These are phyloP conservation scores for Torymus texanus DNA, from an alignment of 2,888 invertebrate species.

Conservation along the genomic window DNA sequence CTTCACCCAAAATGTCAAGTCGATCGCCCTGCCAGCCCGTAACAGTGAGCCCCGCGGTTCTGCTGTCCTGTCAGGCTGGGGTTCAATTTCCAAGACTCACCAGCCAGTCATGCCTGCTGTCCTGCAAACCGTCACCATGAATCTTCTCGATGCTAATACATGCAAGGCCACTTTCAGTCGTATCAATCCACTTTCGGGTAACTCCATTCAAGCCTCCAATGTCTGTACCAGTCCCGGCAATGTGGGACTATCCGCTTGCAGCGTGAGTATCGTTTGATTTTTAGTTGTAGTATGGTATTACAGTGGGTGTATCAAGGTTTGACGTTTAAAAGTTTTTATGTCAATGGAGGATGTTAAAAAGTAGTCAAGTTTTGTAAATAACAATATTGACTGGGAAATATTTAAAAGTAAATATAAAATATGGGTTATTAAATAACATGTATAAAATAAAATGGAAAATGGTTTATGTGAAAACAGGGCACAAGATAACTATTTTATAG, in stretches of 20 bases:
- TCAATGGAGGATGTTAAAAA: no score
- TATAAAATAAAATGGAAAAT: no score
- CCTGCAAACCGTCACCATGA: constrained; percentile 67
- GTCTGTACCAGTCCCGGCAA: background rate
- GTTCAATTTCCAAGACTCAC: constrained; percentile 66
- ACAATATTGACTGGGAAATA: no score
- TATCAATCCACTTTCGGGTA: background rate
- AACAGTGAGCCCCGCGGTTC: constrained; percentile 58
- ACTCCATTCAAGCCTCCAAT: no score
- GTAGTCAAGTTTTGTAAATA: no score
- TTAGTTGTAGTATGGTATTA: background rate
- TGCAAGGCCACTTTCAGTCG: constrained; percentile 61
- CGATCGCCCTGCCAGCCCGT: constrained; percentile 70
- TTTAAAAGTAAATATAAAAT: no score
- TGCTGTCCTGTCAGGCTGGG: constrained; percentile 76
- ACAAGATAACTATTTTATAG: no score
- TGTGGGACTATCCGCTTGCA: background rate
- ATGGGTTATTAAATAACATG: no score
- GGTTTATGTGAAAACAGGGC: no score
- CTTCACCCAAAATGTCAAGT: constrained; percentile 68
- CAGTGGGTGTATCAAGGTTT: background rate
- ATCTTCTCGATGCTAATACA: constrained; percentile 62
- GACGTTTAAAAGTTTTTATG: no score
- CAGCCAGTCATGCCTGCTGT: constrained; percentile 61
- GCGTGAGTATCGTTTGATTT: background rate